Base-by-base conservation (phyloP, 2,113 vertebrate genomes). In the Microcebus lehilahytsara region DNA sequence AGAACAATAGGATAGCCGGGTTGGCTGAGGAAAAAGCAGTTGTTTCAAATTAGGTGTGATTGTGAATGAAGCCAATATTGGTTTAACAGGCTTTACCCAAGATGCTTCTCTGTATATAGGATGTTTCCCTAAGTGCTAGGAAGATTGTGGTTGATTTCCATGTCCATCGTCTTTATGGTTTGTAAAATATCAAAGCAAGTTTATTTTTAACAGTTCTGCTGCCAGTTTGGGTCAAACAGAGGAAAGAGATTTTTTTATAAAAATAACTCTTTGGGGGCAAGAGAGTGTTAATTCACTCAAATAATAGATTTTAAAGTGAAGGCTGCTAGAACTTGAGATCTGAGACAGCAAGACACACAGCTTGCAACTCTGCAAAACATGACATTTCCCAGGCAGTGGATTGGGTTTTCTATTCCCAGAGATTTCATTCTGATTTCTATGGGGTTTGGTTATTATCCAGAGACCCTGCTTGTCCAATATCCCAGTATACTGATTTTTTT, bases 31-130 rank as follows among this genome's bases (percentile, higher is more conserved):
- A 51, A 86, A 95, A 93, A 94, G 7, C 95, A 96, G 93, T 96
- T 97, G 96, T 95, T 97, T 96, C 64, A 72, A 96, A 96, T 97
- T 96, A 97, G 85, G 64, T 96, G 23, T 87, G 78, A 94, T 97
- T 96, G 94, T 96, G 83, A 95, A 92, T 97, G 92, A 90, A 96
- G 80, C 75, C 86, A 93, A 93, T 66, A 85, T 87, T 87, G 40
- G 58, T 79, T 96, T 96, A 87, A 49, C 86, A 83, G 62, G 42
- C 94, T 95, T 96, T 95, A 93, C 60, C 30, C 69, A 66, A 91
- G 66, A 89, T 96, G 30, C 75, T 89, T 87, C 89, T 79, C 83
- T 93, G 16, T 42, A 37, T 25, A 25, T n/a, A 72, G 60, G 53
- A 53, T 83, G 32, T 60, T 87, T 93, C 17, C 40, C 62, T 84